Evolutionary conservation across 2,888 invertebrate species (phyloP), one percentile per base, ranked within the genome.

Genomic region (Gisinianus flammeolus): DNA sequence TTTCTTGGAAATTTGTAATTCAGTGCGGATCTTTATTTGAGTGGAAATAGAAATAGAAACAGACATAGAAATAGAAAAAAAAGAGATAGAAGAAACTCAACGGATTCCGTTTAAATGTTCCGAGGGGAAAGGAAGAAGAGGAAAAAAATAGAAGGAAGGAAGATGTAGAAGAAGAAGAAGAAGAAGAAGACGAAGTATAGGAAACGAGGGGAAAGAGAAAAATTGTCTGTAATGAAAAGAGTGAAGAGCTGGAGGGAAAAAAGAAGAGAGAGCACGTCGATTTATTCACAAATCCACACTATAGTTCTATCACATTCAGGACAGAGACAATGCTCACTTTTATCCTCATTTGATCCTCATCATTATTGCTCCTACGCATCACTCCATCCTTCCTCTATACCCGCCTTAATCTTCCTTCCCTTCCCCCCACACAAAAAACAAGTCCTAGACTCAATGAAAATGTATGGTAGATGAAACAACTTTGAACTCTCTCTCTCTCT

Each of bases 281-380:
- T 74, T 74, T 74, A 74, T 74, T 74, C 74, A 74, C 74, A 66
- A 74, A 66, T 74, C 74, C 64, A 58, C 62, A 72, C 33, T 26
- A 31, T 71, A 30, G 30, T 54, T 44, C 6, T 66, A 12, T 68
- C 56, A 12, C 56, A 19, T 12, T 22, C 16, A 67, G 30, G 26
- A 68, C 22, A 33, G 64, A 77, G 62, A 77, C 71, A 71, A 77
- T 77, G 70, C 28, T 44, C 70, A 62, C 56, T 70, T 77, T 77
- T 77, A 79, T 79, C 69, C 75, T 79, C 75, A 79, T 79, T 79
- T 79, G 64, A 79, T 79, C 75, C 79, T 75, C 78, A 62, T 74
- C 75, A 79, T 79, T 68, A 79, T 77, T 77, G 77, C 77, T 58
- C 28, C 58, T 35, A 62, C 56, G 64, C 70, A 77, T 70, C 70